phyloP scores from a whole-genome alignment of 2,888 invertebrate species.

The Saturnia pavonia region DNA sequence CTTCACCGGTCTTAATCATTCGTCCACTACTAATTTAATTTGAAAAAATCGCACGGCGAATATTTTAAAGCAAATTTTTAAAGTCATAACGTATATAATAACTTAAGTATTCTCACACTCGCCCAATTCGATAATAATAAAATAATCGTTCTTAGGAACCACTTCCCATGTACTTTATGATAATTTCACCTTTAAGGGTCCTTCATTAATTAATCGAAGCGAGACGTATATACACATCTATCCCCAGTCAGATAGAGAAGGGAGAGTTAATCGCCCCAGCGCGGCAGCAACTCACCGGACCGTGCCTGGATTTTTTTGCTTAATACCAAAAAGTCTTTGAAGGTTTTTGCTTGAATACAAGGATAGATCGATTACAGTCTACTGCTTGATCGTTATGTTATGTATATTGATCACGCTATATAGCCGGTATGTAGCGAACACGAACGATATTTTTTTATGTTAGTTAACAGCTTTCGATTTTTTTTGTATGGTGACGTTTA shows the following conservation, averaged over 20 bases:
- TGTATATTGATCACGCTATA: slow-evolving; percentile 44
- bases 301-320: slow-evolving; percentile 71
- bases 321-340: slow-evolving; percentile 44
- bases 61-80: not conserved
- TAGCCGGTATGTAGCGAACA: slow-evolving; percentile 6
- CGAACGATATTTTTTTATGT: not conserved
- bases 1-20: no score
- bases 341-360: slow-evolving; percentile 26
- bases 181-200: slow-evolving; percentile 67
- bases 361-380: slow-evolving; percentile 57
- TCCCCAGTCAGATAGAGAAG: slow-evolving; percentile 44
- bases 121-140: slow-evolving; percentile 49
- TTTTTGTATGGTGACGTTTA: not conserved
- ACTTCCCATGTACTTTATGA: slow-evolving; percentile 63
- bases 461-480: not conserved
- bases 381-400: slow-evolving; percentile 45
- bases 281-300: slow-evolving; percentile 63
- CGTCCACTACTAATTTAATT: not conserved
- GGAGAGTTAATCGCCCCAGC: slow-evolving; percentile 63
- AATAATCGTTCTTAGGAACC: slow-evolving; percentile 74
- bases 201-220: slow-evolving; percentile 66
- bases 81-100: slow-evolving; percentile 55
- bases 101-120: slow-evolving; percentile 54
- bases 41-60: not conserved
- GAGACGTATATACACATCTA: slow-evolving; percentile 29